Conservation (phyloP, 2,797 vertebrate genomes). For the Buphagus erythrorhynchus region DNA sequence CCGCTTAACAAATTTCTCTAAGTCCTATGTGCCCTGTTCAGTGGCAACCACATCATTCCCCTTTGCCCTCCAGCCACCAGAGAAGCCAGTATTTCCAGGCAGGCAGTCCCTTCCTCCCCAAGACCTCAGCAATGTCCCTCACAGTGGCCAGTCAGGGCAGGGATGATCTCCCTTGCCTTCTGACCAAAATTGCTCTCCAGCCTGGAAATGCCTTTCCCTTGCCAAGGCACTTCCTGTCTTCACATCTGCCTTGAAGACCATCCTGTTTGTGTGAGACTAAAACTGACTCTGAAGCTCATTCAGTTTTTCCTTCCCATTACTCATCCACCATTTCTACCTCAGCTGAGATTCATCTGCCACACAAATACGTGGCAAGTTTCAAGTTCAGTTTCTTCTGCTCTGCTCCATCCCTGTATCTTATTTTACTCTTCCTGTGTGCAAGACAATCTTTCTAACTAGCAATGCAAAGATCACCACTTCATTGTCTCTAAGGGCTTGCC, state of each 20-base stretch:
- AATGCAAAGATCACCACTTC: not conserved
- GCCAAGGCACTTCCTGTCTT: not conserved
- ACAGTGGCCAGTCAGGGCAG: not conserved
- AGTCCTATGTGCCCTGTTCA: not conserved
- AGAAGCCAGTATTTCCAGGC: not conserved
- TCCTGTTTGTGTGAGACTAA: constrained; percentile 32
- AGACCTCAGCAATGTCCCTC: not conserved
- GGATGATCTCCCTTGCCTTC: not conserved
- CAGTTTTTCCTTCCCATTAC: constrained; percentile 48
- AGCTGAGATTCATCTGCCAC: constrained; percentile 41
- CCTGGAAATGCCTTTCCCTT: not conserved
- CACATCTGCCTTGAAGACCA: constrained; percentile 26
- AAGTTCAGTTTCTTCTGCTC: not conserved
- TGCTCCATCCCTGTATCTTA: not conserved
- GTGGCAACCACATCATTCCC: not conserved
- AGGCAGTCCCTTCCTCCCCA: not conserved
- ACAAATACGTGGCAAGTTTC: constrained; percentile 3
- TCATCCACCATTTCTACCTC: constrained; percentile 36
- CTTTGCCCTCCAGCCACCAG: not conserved
- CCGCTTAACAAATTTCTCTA: not conserved
- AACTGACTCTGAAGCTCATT: not conserved
- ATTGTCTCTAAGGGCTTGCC: not conserved
- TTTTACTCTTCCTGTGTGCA: not conserved
- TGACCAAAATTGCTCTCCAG: not conserved
- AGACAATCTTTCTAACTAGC: not conserved